Evolutionary conservation across 37 sponge, comb jelly and placozoan genomes (phyloP).

Genomic region (Beroe forskalii): DNA sequence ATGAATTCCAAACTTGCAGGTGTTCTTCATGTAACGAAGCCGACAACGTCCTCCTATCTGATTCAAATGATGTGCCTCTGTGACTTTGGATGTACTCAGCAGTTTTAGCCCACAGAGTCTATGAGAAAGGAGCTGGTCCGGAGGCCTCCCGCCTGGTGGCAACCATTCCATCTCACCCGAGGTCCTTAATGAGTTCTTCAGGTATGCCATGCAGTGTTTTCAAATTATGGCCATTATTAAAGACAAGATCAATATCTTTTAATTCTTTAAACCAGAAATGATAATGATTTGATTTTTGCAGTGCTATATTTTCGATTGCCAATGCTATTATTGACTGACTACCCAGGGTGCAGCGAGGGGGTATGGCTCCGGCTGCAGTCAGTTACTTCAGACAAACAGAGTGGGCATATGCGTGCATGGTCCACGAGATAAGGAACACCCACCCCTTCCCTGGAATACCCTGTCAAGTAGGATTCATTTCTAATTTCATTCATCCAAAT

Average conservation of each 20-base stretch:
- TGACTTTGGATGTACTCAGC: conserved; percentile 83
- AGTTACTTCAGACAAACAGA: conserved; percentile 64
- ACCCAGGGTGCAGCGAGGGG: conserved; percentile 46
- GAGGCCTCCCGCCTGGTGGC: conserved; percentile 72
- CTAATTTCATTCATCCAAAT: no score
- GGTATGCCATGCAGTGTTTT: no score
- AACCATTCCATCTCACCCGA: conserved; percentile 78
- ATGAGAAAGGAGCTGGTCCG: conserved; percentile 64
- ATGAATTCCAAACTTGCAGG: conserved; percentile 18
- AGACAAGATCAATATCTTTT: no score
- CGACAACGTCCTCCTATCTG: conserved; percentile 71
- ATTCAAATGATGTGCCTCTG: conserved; percentile 69
- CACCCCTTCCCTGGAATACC: conserved; percentile 41
- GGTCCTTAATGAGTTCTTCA: conserved; percentile 69
- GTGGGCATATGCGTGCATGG: conserved; percentile 64
- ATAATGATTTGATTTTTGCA: no score
- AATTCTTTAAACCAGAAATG: no score
- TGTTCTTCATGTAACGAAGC: conserved; percentile 73
- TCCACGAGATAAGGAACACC: conserved; percentile 23
- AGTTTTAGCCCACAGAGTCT: conserved; percentile 69
- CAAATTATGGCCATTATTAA: no score
- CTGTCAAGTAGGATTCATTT: conserved; percentile 32
- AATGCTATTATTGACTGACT: no score
- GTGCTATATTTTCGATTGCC: no score
- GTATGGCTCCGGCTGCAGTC: not conserved